Percentiles rank a stretch among this genome's conserved stretches.
Evolutionary conservation across 1,140 invertebrate genomes (phyloP).

Genomic region (Nasonia longicornis): DNA sequence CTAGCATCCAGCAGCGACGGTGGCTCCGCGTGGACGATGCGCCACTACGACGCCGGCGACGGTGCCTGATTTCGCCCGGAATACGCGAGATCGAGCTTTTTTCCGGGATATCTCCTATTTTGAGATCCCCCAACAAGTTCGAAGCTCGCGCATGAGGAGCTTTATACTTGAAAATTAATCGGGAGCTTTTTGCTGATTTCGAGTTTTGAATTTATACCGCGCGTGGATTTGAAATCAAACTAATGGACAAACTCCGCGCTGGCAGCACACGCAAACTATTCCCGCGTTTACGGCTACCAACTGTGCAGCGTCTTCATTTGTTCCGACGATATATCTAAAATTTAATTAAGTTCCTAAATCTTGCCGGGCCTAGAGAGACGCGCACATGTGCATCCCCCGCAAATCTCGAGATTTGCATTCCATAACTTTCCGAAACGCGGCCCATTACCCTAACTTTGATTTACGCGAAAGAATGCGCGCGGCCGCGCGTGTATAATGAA

Average conservation of each 20-base stretch:
- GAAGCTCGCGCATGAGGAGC: too few species aligned
- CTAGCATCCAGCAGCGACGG: conserved; percentile 41
- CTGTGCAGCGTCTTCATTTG: too few species aligned
- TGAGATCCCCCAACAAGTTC: too few species aligned
- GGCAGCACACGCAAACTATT: too few species aligned
- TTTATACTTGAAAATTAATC: too few species aligned
- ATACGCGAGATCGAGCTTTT: too few species aligned
- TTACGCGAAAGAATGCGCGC: conserved; percentile 1
- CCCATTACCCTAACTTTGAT: conserved; percentile 14
- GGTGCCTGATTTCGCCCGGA: background rate
- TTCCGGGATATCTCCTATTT: too few species aligned
- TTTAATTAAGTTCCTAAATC: conserved; percentile 32
- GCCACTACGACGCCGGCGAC: conserved; percentile 1
- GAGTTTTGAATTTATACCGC: too few species aligned
- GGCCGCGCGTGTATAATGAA: background rate
- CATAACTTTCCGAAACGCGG: background rate
- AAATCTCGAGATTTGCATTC: conserved; percentile 29
- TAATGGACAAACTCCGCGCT: too few species aligned
- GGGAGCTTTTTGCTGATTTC: too few species aligned
- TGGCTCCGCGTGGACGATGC: conserved; percentile 44
- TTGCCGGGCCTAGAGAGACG: background rate
- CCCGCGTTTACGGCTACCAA: too few species aligned
- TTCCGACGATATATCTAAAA: background rate
- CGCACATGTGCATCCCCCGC: background rate
- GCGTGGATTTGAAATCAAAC: too few species aligned